Conservation (phyloP, 2,797 vertebrate genomes). For the Aeoliscus strigatus region DNA sequence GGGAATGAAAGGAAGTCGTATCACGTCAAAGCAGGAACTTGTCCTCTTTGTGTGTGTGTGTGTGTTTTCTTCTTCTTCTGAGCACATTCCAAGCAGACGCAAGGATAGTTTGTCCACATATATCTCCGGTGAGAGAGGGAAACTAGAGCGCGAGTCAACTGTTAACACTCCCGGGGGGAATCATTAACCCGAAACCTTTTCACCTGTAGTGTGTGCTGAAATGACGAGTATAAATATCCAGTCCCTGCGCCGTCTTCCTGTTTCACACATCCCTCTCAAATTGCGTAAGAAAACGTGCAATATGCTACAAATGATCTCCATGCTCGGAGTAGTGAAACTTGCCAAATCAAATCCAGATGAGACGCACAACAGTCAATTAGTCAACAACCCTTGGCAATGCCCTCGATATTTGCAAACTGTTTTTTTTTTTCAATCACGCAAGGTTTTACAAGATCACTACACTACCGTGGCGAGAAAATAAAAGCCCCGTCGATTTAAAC, state of each 20-base stretch:
- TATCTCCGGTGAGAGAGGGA: slow-evolving; percentile 25
- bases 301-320: slow-evolving; percentile 23
- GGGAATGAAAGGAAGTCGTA: slow-evolving; percentile 12
- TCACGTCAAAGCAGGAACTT: slow-evolving; percentile 11
- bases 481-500: slow-evolving; percentile 33
- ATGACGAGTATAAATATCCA: slow-evolving; percentile 34
- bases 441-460: slow-evolving; percentile 1
- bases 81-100: slow-evolving; percentile 28
- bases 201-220: slow-evolving; percentile 17
- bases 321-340: slow-evolving; percentile 8
- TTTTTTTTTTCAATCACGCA: slow-evolving; percentile 4
- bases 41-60: slow-evolving; percentile 7
- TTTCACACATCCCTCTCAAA: slow-evolving; percentile 13
- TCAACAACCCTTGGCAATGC: slow-evolving; percentile 4
- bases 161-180: slow-evolving; percentile 36
- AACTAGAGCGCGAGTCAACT: slow-evolving; percentile 17
- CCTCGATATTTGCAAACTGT: background rate
- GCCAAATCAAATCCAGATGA: slow-evolving; percentile 54
- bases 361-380: slow-evolving; percentile 12
- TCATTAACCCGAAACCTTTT: slow-evolving; percentile 33
- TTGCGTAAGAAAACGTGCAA: slow-evolving; percentile 23
- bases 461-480: background rate
- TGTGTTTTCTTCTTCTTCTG: slow-evolving; percentile 12
- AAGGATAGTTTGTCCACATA: slow-evolving; percentile 9
- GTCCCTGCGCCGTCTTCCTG: slow-evolving; percentile 26